Evolutionary conservation across 2,113 vertebrate genomes (phyloP), one percentile per base, ranked within the genome.

Genomic region (Hydropotes inermis): DNA sequence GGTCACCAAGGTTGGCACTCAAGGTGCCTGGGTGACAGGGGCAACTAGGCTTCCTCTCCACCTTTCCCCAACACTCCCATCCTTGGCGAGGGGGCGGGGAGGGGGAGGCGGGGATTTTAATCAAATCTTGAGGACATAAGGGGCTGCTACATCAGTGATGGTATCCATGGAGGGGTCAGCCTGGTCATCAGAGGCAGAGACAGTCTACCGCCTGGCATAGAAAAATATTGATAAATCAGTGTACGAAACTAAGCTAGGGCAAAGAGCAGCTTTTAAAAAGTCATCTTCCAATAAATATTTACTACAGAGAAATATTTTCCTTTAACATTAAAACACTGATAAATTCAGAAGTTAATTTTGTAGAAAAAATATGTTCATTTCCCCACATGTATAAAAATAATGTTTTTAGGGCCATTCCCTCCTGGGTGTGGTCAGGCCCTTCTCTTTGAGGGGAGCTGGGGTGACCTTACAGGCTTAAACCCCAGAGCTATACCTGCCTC

Each of bases 361-460:
- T 98, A 99, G 99, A 98, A 99, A 99, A 99, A 99, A 99, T 98
- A 99, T 97, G 98, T 98, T 99, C 99, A 99, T 98, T 98, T 98
- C 98, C 98, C 98, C 97, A 97, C 97, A 98, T 95, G 93, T 99
- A 99, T 98, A 99, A 99, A 99, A 99, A 99, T 99, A 99, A 99
- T 97, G 98, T 97, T 97, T 98, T 98, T 94, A 96, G 96, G 95
- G 94, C 87, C 98, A 95, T 95, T 98, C 97, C 97, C 96, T 95
- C 98, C 87, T 2, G 11, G 95, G 91, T 57, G 39, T 96, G 93
- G 50, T 64, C 96, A 96, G 25, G 86, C 50, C 89, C 89, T 91
- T 52, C 86, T 93, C 93, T 57, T 25, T 50, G 95, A 95, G 94
- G 74, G 92, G 45, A 30, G 27, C 43, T 3, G 13, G 85, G 87